Evolutionary conservation across 2,113 vertebrate species (phyloP).

Genomic region (Neomonachus schauinslandi): DNA sequence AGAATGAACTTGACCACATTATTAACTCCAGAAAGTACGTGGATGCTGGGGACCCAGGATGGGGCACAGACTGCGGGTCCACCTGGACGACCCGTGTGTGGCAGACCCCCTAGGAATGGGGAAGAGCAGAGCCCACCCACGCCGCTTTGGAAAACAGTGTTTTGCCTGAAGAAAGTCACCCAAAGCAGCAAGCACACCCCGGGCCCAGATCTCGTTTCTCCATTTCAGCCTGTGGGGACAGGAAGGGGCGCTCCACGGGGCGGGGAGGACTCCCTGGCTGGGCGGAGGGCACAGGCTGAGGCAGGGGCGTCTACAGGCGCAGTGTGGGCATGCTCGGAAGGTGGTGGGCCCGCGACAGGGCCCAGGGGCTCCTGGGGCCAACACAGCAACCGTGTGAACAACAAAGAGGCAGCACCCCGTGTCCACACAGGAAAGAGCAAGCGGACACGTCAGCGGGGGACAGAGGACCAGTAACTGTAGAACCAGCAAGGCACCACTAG

Average conservation of each 20-base stretch:
- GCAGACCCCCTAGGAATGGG: not conserved
- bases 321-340: too few species aligned
- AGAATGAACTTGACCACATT: not conserved
- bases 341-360: accelerated
- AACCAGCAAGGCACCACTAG: not conserved
- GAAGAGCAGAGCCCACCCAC: not conserved
- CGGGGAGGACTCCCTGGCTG: accelerated
- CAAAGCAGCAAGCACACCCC: not conserved
- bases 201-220: not conserved
- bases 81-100: not conserved
- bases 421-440: not conserved
- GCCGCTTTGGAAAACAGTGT: not conserved
- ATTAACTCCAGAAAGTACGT: not conserved
- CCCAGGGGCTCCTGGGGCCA: too few species aligned
- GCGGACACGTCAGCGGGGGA: not conserved
- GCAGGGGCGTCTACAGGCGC: too few species aligned
- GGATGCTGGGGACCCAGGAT: not conserved
- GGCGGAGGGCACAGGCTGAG: accelerated
- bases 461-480: too few species aligned
- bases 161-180: not conserved
- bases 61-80: not conserved
- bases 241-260: not conserved
- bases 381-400: too few species aligned
- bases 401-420: not conserved
- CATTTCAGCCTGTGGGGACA: accelerated